A percentile compares a stretch with the other conserved stretches of the same genome.
These are phyloP conservation scores for Panzeria rudis DNA, from an alignment of 2,888 invertebrate genomes.

Conservation along the genomic window DNA sequence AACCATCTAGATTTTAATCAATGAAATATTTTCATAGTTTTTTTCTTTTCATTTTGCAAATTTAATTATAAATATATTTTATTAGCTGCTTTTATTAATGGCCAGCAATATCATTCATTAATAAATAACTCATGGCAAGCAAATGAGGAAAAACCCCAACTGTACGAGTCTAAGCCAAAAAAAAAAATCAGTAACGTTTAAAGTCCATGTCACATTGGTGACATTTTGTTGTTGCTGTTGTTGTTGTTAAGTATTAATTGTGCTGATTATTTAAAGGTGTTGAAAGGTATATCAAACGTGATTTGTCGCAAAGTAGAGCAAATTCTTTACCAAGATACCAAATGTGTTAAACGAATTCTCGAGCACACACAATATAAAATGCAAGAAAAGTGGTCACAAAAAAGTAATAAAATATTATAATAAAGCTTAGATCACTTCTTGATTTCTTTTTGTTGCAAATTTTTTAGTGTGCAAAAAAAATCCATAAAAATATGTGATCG, in stretches of 20 bases:
- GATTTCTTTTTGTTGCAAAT: slow-evolving; percentile 46
- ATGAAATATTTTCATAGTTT: slow-evolving; percentile 53
- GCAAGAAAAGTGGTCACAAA: slow-evolving; percentile 20
- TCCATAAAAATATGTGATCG: slow-evolving; percentile 59
- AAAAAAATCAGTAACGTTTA: slow-evolving; percentile 43
- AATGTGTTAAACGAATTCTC: slow-evolving; percentile 10
- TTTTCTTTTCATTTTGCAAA: not conserved
- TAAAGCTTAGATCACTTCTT: slow-evolving; percentile 63
- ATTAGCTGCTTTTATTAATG: slow-evolving; percentile 27
- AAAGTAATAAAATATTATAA: slow-evolving; percentile 53
- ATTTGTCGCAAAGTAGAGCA: slow-evolving; percentile 73
- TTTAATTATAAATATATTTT: slow-evolving; percentile 18
- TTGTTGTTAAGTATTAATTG: slow-evolving; percentile 1
- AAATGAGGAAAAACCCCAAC: slow-evolving; percentile 49
- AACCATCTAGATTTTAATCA: slow-evolving; percentile 63
- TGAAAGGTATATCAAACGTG: slow-evolving; percentile 70
- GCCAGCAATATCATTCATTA: slow-evolving; percentile 58
- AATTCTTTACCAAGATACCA: slow-evolving; percentile 54
- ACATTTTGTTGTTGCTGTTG: slow-evolving; percentile 42
- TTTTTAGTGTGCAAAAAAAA: slow-evolving; percentile 31
- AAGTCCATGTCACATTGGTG: slow-evolving; percentile 65
- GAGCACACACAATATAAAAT: not conserved
- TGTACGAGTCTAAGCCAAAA: slow-evolving; percentile 22
- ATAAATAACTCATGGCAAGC: slow-evolving; percentile 10
- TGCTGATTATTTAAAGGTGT: slow-evolving; percentile 55